These are phyloP conservation scores for Monomorium pharaonis DNA, from an alignment of 1,140 invertebrate species.

Conservation along the genomic window DNA sequence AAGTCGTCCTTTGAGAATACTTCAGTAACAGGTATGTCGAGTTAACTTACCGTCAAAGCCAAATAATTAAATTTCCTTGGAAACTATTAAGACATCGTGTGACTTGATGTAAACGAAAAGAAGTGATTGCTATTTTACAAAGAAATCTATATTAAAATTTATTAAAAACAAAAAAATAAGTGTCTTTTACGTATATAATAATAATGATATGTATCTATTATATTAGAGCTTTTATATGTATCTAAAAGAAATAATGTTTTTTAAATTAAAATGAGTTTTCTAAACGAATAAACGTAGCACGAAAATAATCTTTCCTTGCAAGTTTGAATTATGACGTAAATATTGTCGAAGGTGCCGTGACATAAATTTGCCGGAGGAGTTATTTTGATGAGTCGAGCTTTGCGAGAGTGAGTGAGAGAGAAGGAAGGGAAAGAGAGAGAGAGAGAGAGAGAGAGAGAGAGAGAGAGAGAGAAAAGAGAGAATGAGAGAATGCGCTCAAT, in stretches of 20 bases:
- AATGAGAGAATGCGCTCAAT: background rate
- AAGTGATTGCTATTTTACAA: background rate
- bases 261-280: conserved; percentile 28
- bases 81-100: background rate
- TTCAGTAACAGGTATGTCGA: background rate
- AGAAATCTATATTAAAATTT: conserved; percentile 12
- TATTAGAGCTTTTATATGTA: background rate
- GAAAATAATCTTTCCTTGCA: conserved; percentile 28
- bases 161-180: background rate
- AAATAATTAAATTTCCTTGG: conserved; percentile 37
- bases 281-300: conserved; percentile 18
- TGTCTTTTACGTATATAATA: background rate
- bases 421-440: background rate
- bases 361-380: conserved; percentile 18
- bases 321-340: conserved; percentile 46
- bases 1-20: conserved; percentile 15
- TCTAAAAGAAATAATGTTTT: background rate
- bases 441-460: background rate
- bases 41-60: conserved; percentile 37
- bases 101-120: background rate
- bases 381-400: conserved; percentile 33
- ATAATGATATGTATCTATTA: background rate
- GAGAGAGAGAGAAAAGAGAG: background rate
- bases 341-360: background rate
- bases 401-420: background rate